A percentile compares a stretch with the other conserved stretches of the same genome.
These are phyloP conservation scores for Melieria crassipennis DNA, from an alignment of 2,888 invertebrate species.

Conservation along the genomic window DNA sequence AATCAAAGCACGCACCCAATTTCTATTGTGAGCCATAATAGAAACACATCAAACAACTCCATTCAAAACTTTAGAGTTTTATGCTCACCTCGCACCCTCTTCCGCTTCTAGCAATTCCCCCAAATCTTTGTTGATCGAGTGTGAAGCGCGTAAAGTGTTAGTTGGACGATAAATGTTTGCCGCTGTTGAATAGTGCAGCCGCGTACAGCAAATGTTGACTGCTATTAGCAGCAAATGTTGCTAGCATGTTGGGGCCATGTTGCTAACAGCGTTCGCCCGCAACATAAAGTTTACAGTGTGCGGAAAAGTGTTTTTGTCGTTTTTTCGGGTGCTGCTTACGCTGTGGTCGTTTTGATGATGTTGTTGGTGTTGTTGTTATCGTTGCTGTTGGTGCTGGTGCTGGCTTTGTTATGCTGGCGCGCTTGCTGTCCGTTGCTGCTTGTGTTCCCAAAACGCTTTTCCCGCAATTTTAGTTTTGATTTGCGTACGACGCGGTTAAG, in stretches of 20 bases:
- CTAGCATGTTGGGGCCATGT: not conserved
- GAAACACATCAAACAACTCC: constrained; percentile 12
- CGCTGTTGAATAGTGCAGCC: not conserved
- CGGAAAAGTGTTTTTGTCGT: constrained; percentile 23
- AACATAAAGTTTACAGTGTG: not conserved
- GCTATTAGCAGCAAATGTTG: not conserved
- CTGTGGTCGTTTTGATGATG: constrained; percentile 36
- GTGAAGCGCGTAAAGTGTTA: constrained; percentile 22
- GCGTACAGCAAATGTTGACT: not conserved
- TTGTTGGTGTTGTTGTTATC: constrained; percentile 27
- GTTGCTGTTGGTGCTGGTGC: constrained; percentile 32
- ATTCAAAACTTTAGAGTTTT: constrained; percentile 11
- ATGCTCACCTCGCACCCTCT: not conserved
- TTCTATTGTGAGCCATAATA: constrained; percentile 1
- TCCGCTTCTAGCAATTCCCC: not conserved
- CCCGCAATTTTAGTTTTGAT: constrained; percentile 64
- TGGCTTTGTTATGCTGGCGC: constrained; percentile 27
- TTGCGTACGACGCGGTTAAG: constrained; percentile 64
- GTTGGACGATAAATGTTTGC: not conserved
- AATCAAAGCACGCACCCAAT: constrained; percentile 17
- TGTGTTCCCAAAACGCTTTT: constrained; percentile 59
- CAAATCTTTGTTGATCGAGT: constrained; percentile 21
- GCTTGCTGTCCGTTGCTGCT: constrained; percentile 46
- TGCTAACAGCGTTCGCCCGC: too few relatives aligned
- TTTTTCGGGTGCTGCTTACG: constrained; percentile 35